These are phyloP conservation scores for Clunio marinus DNA, from an alignment of 2,888 invertebrate species.

Conservation along the genomic window DNA sequence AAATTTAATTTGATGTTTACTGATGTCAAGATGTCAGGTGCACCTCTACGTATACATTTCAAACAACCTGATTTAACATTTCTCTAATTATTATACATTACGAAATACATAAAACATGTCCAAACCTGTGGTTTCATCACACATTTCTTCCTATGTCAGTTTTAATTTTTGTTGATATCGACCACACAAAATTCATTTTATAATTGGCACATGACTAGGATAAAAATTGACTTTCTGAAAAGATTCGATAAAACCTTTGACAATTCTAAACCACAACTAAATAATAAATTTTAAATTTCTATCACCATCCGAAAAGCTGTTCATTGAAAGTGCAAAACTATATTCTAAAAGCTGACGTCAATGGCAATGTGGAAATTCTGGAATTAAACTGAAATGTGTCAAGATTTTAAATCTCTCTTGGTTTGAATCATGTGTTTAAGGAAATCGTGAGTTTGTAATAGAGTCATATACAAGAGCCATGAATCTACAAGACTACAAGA, in stretches of 20 bases:
- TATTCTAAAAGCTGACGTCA: not conserved
- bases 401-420: conserved; percentile 14
- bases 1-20: too few relatives aligned
- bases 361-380: too few relatives aligned
- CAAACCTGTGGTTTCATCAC: too few relatives aligned
- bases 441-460: not conserved
- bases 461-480: not conserved
- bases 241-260: not conserved
- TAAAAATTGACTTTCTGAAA: conserved; percentile 3
- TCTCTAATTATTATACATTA: too few relatives aligned
- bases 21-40: too few relatives aligned
- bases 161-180: conserved; percentile 9
- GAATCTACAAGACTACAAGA: too few relatives aligned
- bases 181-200: conserved; percentile 7
- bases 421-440: not conserved
- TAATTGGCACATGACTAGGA: conserved; percentile 9
- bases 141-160: not conserved
- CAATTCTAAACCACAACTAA: not conserved
- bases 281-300: conserved; percentile 12
- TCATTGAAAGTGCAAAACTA: not conserved
- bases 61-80: too few relatives aligned
- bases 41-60: too few relatives aligned
- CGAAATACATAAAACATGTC: too few relatives aligned
- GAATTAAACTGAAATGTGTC: conserved; percentile 15
- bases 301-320: conserved; percentile 3